A percentile compares a stretch with the other conserved stretches of the same genome.
Conservation (phyloP, 2,888 invertebrate genomes). For the Ommatoiulus sabulosus region DNA sequence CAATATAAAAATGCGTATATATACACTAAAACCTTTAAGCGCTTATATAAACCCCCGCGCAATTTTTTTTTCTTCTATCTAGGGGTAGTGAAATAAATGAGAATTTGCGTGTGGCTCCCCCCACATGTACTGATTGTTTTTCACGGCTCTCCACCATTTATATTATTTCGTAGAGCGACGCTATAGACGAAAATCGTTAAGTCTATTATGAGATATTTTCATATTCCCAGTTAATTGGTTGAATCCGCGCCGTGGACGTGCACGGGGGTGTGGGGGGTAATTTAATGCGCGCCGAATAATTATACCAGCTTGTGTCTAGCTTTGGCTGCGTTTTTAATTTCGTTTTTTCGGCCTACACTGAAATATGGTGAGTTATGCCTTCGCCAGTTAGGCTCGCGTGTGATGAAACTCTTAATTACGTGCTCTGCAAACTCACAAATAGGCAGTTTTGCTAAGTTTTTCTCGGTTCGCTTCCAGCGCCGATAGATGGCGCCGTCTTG, state of each 20-base stretch:
- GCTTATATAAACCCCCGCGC: conserved; percentile 44
- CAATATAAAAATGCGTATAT: conserved; percentile 47
- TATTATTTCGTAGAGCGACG: conserved; percentile 6
- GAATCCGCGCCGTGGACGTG: neutral
- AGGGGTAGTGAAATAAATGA: conserved; percentile 51
- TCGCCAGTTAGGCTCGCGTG: neutral
- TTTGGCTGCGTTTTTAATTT: conserved; percentile 29
- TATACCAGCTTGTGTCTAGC: conserved; percentile 35
- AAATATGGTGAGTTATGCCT: conserved; percentile 29
- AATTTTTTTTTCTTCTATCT: neutral
- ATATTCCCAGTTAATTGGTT: conserved; percentile 52
- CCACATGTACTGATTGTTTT: conserved; percentile 52
- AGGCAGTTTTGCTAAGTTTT: neutral
- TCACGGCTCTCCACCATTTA: conserved; percentile 46
- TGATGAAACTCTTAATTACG: conserved; percentile 30
- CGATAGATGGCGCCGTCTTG: neutral
- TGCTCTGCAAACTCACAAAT: neutral
- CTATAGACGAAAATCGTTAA: conserved; percentile 45
- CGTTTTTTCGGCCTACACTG: neutral
- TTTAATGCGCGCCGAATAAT: neutral
- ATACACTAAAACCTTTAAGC: conserved; percentile 50
- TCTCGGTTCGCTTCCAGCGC: neutral
- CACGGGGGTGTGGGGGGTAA: conserved; percentile 17
- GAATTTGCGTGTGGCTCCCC: conserved; percentile 47
- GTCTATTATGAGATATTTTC: conserved; percentile 53